Evolutionary conservation across 2,113 vertebrate species (phyloP).

Genomic region (Anarrhichthys ocellatus): DNA sequence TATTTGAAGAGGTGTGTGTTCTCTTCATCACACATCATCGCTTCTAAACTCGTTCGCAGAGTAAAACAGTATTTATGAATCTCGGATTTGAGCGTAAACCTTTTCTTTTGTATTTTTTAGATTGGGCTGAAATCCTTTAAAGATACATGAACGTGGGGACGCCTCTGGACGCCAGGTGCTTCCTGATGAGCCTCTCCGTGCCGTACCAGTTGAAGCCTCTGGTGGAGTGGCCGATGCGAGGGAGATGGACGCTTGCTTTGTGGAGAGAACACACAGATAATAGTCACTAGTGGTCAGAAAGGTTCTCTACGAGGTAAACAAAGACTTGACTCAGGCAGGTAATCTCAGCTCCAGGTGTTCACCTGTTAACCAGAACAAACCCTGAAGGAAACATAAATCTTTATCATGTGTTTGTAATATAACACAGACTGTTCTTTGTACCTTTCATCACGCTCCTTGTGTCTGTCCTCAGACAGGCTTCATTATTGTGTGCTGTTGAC

Average conservation of each 20-base stretch:
- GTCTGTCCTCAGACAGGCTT: not conserved
- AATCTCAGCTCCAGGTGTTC: not conserved
- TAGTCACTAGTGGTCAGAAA: no score
- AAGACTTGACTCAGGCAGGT: no score
- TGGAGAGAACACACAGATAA: no score
- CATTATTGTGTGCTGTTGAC: not conserved
- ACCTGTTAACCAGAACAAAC: not conserved
- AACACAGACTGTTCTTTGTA: no score
- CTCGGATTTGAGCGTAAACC: no score
- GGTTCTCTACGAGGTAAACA: no score
- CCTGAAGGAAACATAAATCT: not conserved
- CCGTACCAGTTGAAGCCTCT: constrained; percentile 96
- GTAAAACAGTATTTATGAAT: no score
- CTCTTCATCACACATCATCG: no score
- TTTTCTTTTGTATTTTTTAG: not conserved
- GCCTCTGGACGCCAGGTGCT: constrained; percentile 87
- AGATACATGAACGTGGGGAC: constrained; percentile 93
- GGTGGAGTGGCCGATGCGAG: constrained; percentile 91
- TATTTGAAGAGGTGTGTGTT: no score
- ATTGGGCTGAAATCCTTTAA: constrained; percentile 16
- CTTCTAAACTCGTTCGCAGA: no score
- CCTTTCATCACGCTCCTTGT: not conserved
- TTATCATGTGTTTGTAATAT: no score
- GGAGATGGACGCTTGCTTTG: constrained; percentile 93
- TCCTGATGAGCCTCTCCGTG: constrained; percentile 92